These are phyloP conservation scores for Neoaliturus tenellus DNA, from an alignment of 2,888 invertebrate species.

Conservation along the genomic window DNA sequence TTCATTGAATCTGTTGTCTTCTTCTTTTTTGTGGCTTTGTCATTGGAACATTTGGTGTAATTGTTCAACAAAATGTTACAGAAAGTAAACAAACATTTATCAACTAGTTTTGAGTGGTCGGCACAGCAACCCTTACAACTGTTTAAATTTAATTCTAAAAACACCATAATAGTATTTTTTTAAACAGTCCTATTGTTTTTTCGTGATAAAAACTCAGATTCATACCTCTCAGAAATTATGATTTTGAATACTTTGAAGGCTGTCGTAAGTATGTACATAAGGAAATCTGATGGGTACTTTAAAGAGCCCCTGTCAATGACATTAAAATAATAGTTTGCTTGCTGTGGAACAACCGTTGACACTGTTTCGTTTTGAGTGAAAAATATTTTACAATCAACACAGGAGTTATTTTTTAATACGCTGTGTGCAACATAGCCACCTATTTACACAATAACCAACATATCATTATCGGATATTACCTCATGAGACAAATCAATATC, in stretches of 20 bases:
- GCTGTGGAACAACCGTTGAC: neutral
- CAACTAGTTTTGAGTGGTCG: neutral
- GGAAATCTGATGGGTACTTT: neutral
- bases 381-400: neutral
- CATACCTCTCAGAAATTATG: neutral
- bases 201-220: neutral
- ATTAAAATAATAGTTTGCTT: neutral
- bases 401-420: neutral
- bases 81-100: neutral
- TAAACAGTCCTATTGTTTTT: neutral
- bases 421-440: neutral
- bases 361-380: neutral
- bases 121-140: neutral
- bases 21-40: neutral
- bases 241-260: neutral
- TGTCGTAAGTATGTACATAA: neutral
- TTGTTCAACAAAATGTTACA: neutral
- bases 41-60: neutral
- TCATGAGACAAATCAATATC: neutral
- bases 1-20: neutral
- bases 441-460: neutral
- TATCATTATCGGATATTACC: neutral
- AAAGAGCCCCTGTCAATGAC: neutral
- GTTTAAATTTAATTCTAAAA: neutral
- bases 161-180: neutral